These are phyloP conservation scores for Mamestra brassicae DNA, from an alignment of 2,888 invertebrate genomes.

Conservation along the genomic window DNA sequence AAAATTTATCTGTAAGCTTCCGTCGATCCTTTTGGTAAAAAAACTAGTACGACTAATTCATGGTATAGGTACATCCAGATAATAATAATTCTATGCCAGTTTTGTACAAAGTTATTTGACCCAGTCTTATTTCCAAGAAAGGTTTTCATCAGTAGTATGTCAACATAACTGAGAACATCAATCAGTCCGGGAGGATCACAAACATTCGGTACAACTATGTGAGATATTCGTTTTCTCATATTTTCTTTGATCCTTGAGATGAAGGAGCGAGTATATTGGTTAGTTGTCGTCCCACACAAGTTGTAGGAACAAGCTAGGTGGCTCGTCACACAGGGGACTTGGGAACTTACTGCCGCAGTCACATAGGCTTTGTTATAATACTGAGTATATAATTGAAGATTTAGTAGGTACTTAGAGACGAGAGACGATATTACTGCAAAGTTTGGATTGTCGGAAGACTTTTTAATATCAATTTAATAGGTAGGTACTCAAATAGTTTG, in stretches of 20 bases:
- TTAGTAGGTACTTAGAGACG: background rate
- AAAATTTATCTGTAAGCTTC: too few relatives aligned
- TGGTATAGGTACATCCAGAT: background rate
- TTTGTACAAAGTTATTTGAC: conserved; percentile 11
- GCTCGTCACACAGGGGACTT: conserved; percentile 7
- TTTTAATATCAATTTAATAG: too few relatives aligned
- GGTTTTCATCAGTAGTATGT: conserved; percentile 34
- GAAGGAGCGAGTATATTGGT: conserved; percentile 13
- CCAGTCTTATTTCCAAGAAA: background rate
- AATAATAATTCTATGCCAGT: background rate
- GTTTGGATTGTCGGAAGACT: too few relatives aligned
- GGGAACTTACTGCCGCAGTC: background rate
- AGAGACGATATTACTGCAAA: too few relatives aligned
- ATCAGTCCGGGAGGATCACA: conserved; percentile 39
- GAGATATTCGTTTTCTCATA: conserved; percentile 31
- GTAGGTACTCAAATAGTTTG: too few relatives aligned
- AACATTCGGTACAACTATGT: conserved; percentile 25
- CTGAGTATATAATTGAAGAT: conserved; percentile 8
- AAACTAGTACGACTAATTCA: too few relatives aligned
- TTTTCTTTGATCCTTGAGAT: conserved; percentile 38
- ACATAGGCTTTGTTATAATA: background rate
- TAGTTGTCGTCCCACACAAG: background rate
- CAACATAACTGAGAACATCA: conserved; percentile 32
- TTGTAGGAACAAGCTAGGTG: conserved; percentile 19
- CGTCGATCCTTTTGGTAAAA: too few relatives aligned